These are phyloP conservation scores for Calephelis nemesis DNA, from an alignment of 1,140 invertebrate genomes.

Conservation along the genomic window DNA sequence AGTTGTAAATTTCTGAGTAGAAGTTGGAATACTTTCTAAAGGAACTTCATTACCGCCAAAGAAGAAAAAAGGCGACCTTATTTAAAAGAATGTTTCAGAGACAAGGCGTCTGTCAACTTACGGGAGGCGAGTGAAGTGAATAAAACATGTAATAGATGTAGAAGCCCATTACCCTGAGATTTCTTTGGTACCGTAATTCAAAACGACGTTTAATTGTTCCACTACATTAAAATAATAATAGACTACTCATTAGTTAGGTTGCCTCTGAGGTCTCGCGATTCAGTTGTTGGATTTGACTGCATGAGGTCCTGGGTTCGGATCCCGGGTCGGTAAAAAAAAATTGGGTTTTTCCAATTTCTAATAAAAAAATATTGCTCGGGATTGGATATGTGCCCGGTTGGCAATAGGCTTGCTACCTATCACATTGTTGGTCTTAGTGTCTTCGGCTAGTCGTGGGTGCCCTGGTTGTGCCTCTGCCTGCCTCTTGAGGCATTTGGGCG, in stretches of 20 bases:
- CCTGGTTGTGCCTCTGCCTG: too few relatives aligned
- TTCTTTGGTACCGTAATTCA: conserved; percentile 4
- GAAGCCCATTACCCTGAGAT: conserved; percentile 35
- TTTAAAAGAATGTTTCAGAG: conserved; percentile 30
- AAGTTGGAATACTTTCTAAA: conserved; percentile 16
- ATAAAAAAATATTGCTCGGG: too few relatives aligned
- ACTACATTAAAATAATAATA: background rate
- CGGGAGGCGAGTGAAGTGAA: conserved; percentile 44
- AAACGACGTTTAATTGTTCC: conserved; percentile 9
- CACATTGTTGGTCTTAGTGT: too few relatives aligned
- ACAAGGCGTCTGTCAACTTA: conserved; percentile 35
- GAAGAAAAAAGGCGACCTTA: conserved; percentile 19
- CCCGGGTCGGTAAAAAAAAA: too few relatives aligned
- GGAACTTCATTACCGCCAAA: conserved; percentile 18
- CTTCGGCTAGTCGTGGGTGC: too few relatives aligned
- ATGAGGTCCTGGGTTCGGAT: too few relatives aligned
- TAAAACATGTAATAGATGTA: conserved; percentile 73
- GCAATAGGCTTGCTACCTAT: too few relatives aligned
- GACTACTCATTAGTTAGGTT: background rate
- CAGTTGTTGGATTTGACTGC: too few relatives aligned
- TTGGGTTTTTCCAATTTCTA: too few relatives aligned
- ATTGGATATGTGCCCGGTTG: too few relatives aligned
- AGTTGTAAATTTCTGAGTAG: conserved; percentile 1
- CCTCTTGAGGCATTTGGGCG: too few relatives aligned
- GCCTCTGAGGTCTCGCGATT: too few relatives aligned